phyloP scores from a whole-genome alignment of 2,888 invertebrate genomes.

The Eupeodes luniger region DNA sequence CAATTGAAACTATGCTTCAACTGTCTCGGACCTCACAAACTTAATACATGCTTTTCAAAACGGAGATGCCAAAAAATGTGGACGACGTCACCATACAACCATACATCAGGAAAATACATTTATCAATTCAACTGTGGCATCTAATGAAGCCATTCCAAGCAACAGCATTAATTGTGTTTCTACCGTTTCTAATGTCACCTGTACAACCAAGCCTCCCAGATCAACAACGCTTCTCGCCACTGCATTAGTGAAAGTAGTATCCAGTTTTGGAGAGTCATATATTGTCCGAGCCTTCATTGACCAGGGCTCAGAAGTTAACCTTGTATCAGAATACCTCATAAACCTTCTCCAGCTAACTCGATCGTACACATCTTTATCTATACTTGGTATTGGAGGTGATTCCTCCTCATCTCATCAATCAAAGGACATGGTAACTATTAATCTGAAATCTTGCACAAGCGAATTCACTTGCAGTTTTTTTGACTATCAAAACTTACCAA shows the following conservation, averaged over 20 bases:
- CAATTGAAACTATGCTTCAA: constrained; percentile 31
- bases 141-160: neutral
- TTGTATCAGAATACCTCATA: constrained; percentile 1
- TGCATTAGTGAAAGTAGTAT: constrained; percentile 28
- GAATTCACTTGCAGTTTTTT: no score
- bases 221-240: constrained; percentile 10
- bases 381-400: constrained; percentile 2
- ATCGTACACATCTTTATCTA: constrained; percentile 25
- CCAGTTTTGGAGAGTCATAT: neutral
- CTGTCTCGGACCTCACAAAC: constrained; percentile 38
- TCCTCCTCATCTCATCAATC: constrained; percentile 22
- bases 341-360: neutral
- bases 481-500: constrained; percentile 39
- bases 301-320: constrained; percentile 4
- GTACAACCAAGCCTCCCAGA: neutral
- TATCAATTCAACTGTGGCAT: neutral
- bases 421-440: constrained; percentile 1
- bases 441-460: neutral
- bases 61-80: constrained; percentile 40
- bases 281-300: constrained; percentile 5
- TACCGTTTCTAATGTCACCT: neutral
- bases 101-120: constrained; percentile 9
- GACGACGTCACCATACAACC: constrained; percentile 29
- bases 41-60: constrained; percentile 25
- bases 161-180: neutral